These are phyloP conservation scores for Ditula angustiorana DNA, from an alignment of 2,888 invertebrate species.

Conservation along the genomic window DNA sequence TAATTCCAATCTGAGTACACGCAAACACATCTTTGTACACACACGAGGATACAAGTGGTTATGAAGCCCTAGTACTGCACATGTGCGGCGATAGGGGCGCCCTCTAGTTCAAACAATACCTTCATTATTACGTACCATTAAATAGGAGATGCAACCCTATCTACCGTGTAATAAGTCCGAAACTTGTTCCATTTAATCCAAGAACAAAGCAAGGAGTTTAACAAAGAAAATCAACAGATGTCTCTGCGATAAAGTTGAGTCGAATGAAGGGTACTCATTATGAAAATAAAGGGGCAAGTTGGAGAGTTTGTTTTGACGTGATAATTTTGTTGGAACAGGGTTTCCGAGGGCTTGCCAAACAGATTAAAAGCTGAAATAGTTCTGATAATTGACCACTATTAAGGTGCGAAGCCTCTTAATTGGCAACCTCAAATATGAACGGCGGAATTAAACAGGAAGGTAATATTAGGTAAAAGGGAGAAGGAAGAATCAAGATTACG, in stretches of 20 bases:
- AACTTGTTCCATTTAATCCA: slow-evolving; percentile 34
- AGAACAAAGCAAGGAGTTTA: slow-evolving; percentile 39
- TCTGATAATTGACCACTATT: slow-evolving; percentile 21
- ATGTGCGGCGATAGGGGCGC: slow-evolving; percentile 45
- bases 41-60: slow-evolving; percentile 47
- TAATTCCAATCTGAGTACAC: slow-evolving; percentile 1
- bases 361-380: slow-evolving; percentile 34
- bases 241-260: slow-evolving; percentile 42
- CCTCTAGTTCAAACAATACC: slow-evolving; percentile 47
- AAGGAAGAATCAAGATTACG: too few species aligned
- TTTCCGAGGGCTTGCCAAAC: slow-evolving; percentile 19
- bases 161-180: slow-evolving; percentile 36
- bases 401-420: not conserved
- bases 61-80: slow-evolving; percentile 47
- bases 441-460: not conserved
- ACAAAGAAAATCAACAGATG: slow-evolving; percentile 46
- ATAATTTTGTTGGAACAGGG: slow-evolving; percentile 35
- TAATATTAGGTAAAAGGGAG: not conserved
- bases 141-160: slow-evolving; percentile 38
- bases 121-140: slow-evolving; percentile 40
- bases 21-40: slow-evolving; percentile 36
- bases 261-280: slow-evolving; percentile 43
- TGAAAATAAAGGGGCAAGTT: slow-evolving; percentile 42
- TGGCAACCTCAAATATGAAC: not conserved
- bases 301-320: slow-evolving; percentile 39